phyloP scores from a whole-genome alignment of 2,888 invertebrate genomes.

The Arge pagana region DNA sequence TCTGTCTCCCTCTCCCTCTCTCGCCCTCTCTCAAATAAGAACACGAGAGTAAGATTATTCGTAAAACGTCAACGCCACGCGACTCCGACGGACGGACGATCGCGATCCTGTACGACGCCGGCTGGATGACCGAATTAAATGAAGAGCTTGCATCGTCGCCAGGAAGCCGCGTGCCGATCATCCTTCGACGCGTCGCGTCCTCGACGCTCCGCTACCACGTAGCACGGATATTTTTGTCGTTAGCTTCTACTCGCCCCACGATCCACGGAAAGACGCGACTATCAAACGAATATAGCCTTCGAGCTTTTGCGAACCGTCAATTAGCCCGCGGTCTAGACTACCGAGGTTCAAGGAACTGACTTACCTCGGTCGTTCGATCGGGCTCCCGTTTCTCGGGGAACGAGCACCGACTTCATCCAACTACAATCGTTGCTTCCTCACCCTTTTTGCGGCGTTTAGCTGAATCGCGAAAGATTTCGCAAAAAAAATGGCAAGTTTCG shows the following conservation, averaged over 20 bases:
- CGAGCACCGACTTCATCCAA: too few species aligned
- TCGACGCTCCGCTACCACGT: background rate
- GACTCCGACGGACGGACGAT: constrained; percentile 24
- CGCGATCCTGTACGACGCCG: constrained; percentile 26
- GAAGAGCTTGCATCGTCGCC: background rate
- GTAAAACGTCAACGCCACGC: constrained; percentile 21
- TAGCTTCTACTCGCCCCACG: background rate
- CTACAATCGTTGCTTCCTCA: too few species aligned
- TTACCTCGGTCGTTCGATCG: too few species aligned
- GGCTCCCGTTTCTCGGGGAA: too few species aligned
- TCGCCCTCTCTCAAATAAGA: too few species aligned
- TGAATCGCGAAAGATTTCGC: too few species aligned
- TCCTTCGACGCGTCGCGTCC: background rate
- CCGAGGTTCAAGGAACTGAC: constrained; percentile 11
- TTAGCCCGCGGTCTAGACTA: constrained; percentile 8
- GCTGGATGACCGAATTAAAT: constrained; percentile 13
- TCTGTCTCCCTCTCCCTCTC: constrained; percentile 29
- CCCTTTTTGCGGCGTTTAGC: too few species aligned
- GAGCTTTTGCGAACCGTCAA: constrained; percentile 6
- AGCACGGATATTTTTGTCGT: constrained; percentile 10
- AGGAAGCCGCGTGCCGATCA: too few species aligned
- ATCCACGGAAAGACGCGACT: background rate
- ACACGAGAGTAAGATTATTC: too few species aligned
- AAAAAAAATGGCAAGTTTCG: too few species aligned
- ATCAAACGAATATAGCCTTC: constrained; percentile 10